phyloP scores from a whole-genome alignment of 2,888 invertebrate genomes.

The Melieria omissa region DNA sequence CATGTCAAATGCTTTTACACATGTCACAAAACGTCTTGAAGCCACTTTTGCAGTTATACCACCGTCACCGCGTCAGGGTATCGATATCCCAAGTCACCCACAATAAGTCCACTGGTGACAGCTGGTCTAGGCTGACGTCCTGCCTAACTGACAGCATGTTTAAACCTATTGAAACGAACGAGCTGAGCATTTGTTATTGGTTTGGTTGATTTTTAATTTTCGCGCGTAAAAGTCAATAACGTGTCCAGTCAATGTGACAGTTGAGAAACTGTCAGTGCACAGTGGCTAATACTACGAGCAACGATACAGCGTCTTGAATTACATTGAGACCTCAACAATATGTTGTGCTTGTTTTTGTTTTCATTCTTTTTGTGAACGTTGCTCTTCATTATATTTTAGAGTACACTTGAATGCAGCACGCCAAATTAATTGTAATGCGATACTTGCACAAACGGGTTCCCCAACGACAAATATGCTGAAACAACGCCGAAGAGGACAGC shows the following conservation, averaged over 20 bases:
- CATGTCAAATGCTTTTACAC: too few species aligned
- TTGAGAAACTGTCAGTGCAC: constrained; percentile 42
- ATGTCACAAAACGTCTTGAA: too few species aligned
- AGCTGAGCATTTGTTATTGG: background rate
- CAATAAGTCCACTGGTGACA: constrained; percentile 50
- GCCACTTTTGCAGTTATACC: too few species aligned
- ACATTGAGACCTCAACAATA: constrained; percentile 52
- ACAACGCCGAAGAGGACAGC: too few species aligned
- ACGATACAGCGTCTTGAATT: constrained; percentile 54
- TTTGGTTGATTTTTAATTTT: constrained; percentile 8
- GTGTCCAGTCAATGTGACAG: constrained; percentile 34
- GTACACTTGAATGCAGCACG: constrained; percentile 61
- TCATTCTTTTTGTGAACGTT: constrained; percentile 46
- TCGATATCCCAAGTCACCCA: constrained; percentile 49
- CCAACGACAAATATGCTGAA: too few species aligned
- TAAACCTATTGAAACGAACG: background rate
- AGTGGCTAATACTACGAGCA: constrained; percentile 40
- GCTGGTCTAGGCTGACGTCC: constrained; percentile 50
- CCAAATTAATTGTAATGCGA: constrained; percentile 61
- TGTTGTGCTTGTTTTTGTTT: constrained; percentile 39
- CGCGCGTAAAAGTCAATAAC: constrained; percentile 29
- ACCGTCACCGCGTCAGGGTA: constrained; percentile 42
- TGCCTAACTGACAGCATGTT: background rate
- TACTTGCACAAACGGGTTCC: constrained; percentile 47
- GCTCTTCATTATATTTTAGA: constrained; percentile 33